Evolutionary conservation across 2,888 invertebrate genomes (phyloP).

Genomic region (Tryphoninae sp.): DNA sequence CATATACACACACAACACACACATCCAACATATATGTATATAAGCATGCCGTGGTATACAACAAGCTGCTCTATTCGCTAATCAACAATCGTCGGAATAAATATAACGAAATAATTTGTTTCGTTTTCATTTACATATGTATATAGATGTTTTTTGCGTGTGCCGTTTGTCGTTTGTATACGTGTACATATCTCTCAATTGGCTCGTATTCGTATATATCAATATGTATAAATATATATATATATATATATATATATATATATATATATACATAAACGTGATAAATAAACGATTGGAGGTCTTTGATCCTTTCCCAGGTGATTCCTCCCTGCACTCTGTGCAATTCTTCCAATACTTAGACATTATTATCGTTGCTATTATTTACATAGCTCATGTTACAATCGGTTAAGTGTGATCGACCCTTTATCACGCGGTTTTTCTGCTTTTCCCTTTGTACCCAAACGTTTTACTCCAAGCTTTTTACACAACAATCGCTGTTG

Average conservation of each 20-base stretch:
- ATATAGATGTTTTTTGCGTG: not conserved
- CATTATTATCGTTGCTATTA: conserved; percentile 37
- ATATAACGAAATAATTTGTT: conserved; percentile 48
- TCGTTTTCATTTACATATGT: not conserved
- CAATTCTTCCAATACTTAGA: conserved; percentile 43
- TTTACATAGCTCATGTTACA: conserved; percentile 19
- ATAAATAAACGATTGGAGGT: conserved; percentile 12
- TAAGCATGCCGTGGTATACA: too few relatives aligned
- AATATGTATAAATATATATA: too few relatives aligned
- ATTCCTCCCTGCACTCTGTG: conserved; percentile 32
- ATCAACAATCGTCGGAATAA: conserved; percentile 56
- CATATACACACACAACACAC: conserved; percentile 5
- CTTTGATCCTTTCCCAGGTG: conserved; percentile 51
- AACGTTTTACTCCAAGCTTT: conserved; percentile 22
- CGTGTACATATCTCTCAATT: not conserved
- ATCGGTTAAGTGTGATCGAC: conserved; percentile 63
- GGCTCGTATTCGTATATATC: too few relatives aligned
- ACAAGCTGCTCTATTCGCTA: conserved; percentile 33
- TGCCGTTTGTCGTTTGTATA: not conserved
- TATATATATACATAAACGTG: too few relatives aligned
- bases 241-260: too few relatives aligned
- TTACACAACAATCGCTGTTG: conserved; percentile 38
- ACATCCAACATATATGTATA: conserved; percentile 10
- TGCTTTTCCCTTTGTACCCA: conserved; percentile 23
- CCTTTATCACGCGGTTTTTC: conserved; percentile 62